Conservation (phyloP, 2,797 vertebrate genomes). For the Myotis findleyi region DNA sequence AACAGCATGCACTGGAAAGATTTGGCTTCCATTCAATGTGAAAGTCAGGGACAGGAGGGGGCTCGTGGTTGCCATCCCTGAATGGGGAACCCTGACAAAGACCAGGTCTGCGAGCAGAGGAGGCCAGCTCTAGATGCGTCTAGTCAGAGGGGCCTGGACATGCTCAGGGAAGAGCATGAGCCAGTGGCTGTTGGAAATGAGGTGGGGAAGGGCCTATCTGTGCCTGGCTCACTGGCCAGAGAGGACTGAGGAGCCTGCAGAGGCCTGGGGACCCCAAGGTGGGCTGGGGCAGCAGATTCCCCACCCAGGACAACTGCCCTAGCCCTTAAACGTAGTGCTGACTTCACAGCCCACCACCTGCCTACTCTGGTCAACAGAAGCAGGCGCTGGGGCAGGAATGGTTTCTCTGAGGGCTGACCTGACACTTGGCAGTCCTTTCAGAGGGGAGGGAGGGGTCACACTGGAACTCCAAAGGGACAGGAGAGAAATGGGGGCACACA, state of each 20-base stretch:
- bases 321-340: background rate
- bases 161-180: background rate
- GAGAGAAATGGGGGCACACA: background rate
- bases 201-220: background rate
- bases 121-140: background rate
- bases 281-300: background rate
- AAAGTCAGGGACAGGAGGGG: background rate
- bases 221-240: background rate
- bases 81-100: background rate
- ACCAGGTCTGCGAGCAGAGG: background rate
- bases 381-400: background rate
- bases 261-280: background rate
- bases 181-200: background rate
- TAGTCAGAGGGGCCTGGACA: background rate
- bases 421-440: background rate
- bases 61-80: too few species aligned
- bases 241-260: background rate
- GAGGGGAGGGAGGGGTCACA: background rate
- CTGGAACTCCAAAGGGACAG: background rate
- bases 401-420: background rate
- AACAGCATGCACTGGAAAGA: background rate
- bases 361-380: background rate
- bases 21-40: background rate
- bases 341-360: rapidly evolving
- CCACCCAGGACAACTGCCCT: too few species aligned